phyloP scores from a whole-genome alignment of 2,797 vertebrate genomes.

The Myoxocephalus aenaeus region DNA sequence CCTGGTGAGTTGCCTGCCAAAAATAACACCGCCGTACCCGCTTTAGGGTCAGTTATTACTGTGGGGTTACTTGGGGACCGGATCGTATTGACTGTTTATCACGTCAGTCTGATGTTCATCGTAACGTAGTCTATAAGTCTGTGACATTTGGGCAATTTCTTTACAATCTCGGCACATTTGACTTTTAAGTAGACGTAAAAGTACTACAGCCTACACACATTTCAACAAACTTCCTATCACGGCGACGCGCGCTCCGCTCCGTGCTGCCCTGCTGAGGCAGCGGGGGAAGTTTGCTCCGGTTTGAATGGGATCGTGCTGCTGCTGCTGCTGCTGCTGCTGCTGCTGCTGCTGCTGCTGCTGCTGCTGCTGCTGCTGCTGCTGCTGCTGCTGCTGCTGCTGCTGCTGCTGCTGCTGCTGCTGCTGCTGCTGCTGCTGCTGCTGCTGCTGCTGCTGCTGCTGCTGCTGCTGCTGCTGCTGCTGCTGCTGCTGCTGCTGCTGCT shows the following conservation, averaged over 20 bases:
- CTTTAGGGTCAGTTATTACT: not conserved
- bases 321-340: no score
- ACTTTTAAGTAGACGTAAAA: not conserved
- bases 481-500: slow-evolving; percentile 3
- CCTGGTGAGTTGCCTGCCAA: slow-evolving; percentile 68
- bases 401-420: slow-evolving; percentile 3
- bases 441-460: slow-evolving; percentile 14
- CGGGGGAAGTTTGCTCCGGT: slow-evolving; percentile 32
- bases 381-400: slow-evolving; percentile 14
- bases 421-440: slow-evolving; percentile 3
- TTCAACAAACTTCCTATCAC: slow-evolving; percentile 26
- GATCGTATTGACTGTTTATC: slow-evolving; percentile 1
- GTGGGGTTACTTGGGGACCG: slow-evolving; percentile 3
- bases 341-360: slow-evolving; percentile 3
- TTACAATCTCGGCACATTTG: not conserved
- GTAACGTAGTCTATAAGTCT: not conserved
- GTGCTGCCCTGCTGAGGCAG: not conserved
- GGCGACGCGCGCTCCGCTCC: not conserved
- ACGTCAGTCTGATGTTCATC: not conserved
- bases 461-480: slow-evolving; percentile 3
- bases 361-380: slow-evolving; percentile 3
- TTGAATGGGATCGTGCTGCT: slow-evolving; percentile 20
- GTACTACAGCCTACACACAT: not conserved
- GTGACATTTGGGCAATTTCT: not conserved
- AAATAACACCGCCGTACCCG: not conserved